Evolutionary conservation across 1,140 invertebrate genomes (phyloP).

Genomic region (Antheraea mylitta): DNA sequence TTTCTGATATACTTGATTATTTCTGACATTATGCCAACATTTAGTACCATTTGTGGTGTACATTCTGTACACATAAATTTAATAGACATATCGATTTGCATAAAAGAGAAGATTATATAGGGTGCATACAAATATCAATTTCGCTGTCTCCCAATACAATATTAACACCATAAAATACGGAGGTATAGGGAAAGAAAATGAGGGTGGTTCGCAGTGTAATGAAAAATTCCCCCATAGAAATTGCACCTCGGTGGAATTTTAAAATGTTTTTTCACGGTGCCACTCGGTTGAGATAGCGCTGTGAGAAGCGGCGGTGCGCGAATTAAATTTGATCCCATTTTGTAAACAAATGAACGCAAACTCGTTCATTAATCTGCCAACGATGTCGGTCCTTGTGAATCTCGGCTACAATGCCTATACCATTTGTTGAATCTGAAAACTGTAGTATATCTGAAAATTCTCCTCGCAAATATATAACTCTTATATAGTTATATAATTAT

Average conservation of each 20-base stretch:
- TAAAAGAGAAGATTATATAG: slow-evolving; percentile 2
- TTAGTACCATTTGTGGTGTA: no score
- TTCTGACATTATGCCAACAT: no score
- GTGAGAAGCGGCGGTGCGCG: neutral
- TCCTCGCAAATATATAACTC: neutral
- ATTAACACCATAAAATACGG: slow-evolving; percentile 50
- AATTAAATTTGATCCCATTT: slow-evolving; percentile 5
- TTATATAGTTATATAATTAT: neutral
- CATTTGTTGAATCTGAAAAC: no score
- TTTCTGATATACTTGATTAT: no score
- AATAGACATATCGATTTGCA: no score
- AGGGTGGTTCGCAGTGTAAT: slow-evolving; percentile 42
- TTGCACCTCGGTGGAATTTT: slow-evolving; percentile 31
- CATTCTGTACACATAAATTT: no score
- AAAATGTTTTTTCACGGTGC: neutral
- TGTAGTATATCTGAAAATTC: neutral
- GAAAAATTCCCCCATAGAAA: slow-evolving; percentile 45
- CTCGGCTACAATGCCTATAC: neutral
- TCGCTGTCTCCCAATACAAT: slow-evolving; percentile 43
- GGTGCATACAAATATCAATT: slow-evolving; percentile 51
- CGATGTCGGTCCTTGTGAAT: neutral
- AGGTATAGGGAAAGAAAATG: slow-evolving; percentile 26
- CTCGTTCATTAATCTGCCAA: neutral
- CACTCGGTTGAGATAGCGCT: neutral
- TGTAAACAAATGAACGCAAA: neutral